A percentile compares a stretch with the other conserved stretches of the same genome.
Evolutionary conservation across 2,888 invertebrate genomes (phyloP).

Genomic region (Tethea ocularis): DNA sequence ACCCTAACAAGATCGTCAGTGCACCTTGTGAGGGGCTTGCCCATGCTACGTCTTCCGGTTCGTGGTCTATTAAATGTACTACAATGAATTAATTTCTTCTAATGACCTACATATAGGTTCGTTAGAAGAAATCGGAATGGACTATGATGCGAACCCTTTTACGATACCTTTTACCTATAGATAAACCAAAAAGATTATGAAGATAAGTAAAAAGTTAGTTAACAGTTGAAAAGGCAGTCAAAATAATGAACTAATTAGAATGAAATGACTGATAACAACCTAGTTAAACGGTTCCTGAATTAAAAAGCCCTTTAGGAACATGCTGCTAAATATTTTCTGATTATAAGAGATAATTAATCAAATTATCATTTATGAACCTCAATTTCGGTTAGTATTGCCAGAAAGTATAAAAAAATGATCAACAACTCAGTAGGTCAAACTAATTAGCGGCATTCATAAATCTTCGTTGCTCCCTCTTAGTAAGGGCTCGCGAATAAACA

Average conservation of each 20-base stretch:
- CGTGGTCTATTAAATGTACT: too few species aligned
- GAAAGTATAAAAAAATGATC: neutral
- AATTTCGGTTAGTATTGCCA: neutral
- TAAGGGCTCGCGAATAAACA: conserved; percentile 30
- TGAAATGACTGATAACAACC: neutral
- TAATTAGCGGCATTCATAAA: conserved; percentile 10
- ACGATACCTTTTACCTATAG: too few species aligned
- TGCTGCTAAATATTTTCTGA: neutral
- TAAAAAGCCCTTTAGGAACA: neutral
- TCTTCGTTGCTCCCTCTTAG: conserved; percentile 20
- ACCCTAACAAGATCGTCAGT: too few species aligned
- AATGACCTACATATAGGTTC: too few species aligned
- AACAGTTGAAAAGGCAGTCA: too few species aligned
- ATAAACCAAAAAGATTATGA: too few species aligned
- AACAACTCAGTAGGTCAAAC: conserved; percentile 2
- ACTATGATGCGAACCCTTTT: too few species aligned
- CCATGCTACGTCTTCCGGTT: too few species aligned
- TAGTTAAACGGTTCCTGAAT: neutral
- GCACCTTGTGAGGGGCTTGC: too few species aligned
- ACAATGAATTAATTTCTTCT: too few species aligned
- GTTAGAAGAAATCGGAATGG: too few species aligned
- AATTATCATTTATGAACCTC: conserved; percentile 5
- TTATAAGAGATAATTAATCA: neutral
- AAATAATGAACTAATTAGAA: neutral
- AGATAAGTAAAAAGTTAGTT: too few species aligned